Base-by-base conservation (phyloP, 2,797 vertebrate genomes). In the Gymnoscopelus braueri region DNA sequence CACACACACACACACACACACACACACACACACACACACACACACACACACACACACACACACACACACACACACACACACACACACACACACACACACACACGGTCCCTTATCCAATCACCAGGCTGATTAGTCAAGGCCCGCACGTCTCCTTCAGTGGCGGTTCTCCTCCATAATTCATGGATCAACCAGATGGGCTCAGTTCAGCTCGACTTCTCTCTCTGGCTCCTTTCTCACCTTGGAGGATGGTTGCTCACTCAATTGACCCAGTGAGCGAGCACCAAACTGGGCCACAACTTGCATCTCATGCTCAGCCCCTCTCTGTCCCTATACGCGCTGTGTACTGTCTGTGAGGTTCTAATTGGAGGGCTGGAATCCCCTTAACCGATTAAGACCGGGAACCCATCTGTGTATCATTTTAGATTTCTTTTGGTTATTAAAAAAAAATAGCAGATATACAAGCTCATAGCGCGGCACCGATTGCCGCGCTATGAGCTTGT, bases 141-240 rank as follows among this genome's bases (percentile, higher is more conserved):
- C 39, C 1, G 75, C 68, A 63, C 77, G 44, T 77, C 77, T 79
- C 79, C 79, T 77, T 66, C 63, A 29, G 44, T 52, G 4, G 67
- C 67, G 4, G 48, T 71, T 44, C 55, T 69, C 32, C 71, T 84
- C 71, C 75, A 87, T 86, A 81, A 83, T 86, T 88, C 83, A 89
- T 84, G 59, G 49, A 12, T 66, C 53, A 49, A 80, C 72, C 86
- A 82, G 83, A 85, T 87, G 86, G 82, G 19, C 67, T 65, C 13
- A 48, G 51, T 55, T 47, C 3, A 3, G 67, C 75, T 79, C 82
- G 65, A 7, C 63, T 78, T 80, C 69, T 69, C 67, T 65, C 68
- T 65, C 67, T 50, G 53, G 60, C 55, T 65, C 73, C 0, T 12
- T 59, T 26, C 50, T 64, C 24, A 15, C 5, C 59, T 64, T 61